Percentiles rank a stretch among this genome's conserved stretches.
Evolutionary conservation across 2,113 vertebrate genomes (phyloP).

Genomic region (pig (Sus scrofa)): DNA sequence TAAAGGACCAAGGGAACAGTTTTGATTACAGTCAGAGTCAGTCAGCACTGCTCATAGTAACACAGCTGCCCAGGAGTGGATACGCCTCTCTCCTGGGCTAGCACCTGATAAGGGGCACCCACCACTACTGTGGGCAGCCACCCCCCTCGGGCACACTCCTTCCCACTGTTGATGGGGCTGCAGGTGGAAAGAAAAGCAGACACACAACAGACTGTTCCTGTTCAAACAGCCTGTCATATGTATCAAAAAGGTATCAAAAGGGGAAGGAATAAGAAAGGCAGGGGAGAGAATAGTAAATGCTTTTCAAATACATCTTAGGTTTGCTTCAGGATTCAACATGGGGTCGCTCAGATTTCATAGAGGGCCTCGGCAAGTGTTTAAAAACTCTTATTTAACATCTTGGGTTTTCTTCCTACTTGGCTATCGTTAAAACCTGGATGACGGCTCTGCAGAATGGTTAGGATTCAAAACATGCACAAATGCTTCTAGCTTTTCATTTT

Average conservation of each 20-base stretch:
- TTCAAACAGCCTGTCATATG: neutral
- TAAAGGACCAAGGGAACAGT: neutral
- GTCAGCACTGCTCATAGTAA: neutral
- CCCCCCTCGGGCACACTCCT: neutral
- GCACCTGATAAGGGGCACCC: neutral
- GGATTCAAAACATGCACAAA: neutral
- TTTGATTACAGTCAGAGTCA: neutral
- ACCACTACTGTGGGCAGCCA: neutral
- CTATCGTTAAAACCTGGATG: neutral
- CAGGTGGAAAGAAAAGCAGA: neutral
- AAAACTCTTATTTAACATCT: neutral
- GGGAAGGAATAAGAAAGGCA: neutral
- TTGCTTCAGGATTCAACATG: neutral
- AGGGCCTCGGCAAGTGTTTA: neutral
- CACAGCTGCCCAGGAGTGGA: neutral
- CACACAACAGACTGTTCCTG: neutral
- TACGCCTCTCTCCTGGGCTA: neutral
- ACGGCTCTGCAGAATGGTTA: neutral
- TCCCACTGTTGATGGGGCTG: neutral
- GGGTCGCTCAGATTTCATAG: neutral
- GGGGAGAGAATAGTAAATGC: neutral
- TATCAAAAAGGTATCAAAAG: constrained; percentile 1
- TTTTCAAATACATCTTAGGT: neutral
- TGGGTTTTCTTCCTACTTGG: neutral
- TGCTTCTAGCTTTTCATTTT: neutral